Percentiles rank a stretch among this genome's conserved stretches.
Evolutionary conservation across 2,888 invertebrate genomes (phyloP).

Genomic region (Sipha maydis): DNA sequence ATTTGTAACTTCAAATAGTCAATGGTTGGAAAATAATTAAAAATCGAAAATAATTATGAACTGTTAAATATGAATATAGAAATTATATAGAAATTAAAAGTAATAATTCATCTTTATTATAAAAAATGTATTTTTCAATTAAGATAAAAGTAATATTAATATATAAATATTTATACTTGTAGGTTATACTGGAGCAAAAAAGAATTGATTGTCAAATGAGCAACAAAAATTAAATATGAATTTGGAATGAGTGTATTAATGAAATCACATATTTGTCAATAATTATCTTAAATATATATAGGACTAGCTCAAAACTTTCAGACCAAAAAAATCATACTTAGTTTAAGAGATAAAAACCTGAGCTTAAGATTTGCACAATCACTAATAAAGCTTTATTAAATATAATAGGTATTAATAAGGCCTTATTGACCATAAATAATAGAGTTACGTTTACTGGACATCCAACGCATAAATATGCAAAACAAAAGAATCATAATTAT

Average conservation of each 20-base stretch:
- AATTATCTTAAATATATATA: conserved; percentile 43
- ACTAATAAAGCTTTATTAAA: conserved; percentile 38
- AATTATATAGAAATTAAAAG: too few species aligned
- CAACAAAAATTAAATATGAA: conserved; percentile 35
- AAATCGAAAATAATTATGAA: too few species aligned
- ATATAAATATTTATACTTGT: neutral
- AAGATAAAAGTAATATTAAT: neutral
- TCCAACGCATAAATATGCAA: conserved; percentile 56
- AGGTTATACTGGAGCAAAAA: neutral
- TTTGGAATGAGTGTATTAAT: conserved; percentile 21
- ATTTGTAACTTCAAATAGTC: too few species aligned
- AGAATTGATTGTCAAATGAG: conserved; percentile 35
- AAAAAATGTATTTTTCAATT: neutral
- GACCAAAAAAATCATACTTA: conserved; percentile 19
- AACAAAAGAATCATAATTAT: conserved; percentile 51
- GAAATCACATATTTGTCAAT: conserved; percentile 27
- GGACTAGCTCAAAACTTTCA: conserved; percentile 51
- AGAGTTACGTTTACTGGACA: conserved; percentile 56
- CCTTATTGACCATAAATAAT: conserved; percentile 57
- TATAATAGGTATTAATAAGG: neutral
- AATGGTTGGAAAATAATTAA: neutral
- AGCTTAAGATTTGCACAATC: conserved; percentile 20
- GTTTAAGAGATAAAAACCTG: conserved; percentile 39
- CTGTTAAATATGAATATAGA: too few species aligned
- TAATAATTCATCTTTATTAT: neutral